Base-by-base conservation (phyloP, 2,113 vertebrate genomes). In the Pygoscelis antarcticus region DNA sequence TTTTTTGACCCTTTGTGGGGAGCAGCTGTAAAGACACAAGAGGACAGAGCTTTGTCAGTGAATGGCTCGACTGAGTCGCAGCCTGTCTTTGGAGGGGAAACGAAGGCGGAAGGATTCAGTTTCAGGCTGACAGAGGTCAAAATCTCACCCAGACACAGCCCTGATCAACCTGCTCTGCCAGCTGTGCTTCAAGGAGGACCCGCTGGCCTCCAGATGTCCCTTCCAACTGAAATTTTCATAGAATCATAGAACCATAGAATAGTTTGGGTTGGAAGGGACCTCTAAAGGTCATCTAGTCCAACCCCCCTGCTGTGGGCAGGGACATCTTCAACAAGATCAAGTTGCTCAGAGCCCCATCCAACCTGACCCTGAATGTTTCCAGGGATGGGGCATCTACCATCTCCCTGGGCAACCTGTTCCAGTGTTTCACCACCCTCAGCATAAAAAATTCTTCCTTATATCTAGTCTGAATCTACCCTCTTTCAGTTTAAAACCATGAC, bases 1-100 rank as follows among this genome's bases (percentile, higher is more conserved):
- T 44, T 90, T 98, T 98, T 99, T 99, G 68, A 93, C 98, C 84
- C 97, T 99, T 95, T 98, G 97, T 51, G 98, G 52, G 27, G 99
- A 98, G 62, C 99, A 99, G 49, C 99, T 99, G 94, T 68, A 97
- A 98, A 95, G 52, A 91, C 55, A 76, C n/a, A 88, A 93, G 80
- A 92, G 75, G 47, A 70, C 64, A 93, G 38, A 90, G 52, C 51
- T 95, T 46, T 95, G 81, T 60, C 17, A 46, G 32, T 77, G 70
- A 90, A 76, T 4, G 46, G 20, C 29, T 83, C 1, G 0, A 16
- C 46, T 91, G 64, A 85, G 36, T 16, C 7, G 5, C 79, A 90
- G 32, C 32, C 74, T 78, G 40, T 26, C 57, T 71, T 83, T 6
- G 4, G 40, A 82, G 68, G n/a, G 36, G 65, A 86, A 70, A 47